Conservation (phyloP, 2,888 invertebrate species). For the Acleris holmiana region DNA sequence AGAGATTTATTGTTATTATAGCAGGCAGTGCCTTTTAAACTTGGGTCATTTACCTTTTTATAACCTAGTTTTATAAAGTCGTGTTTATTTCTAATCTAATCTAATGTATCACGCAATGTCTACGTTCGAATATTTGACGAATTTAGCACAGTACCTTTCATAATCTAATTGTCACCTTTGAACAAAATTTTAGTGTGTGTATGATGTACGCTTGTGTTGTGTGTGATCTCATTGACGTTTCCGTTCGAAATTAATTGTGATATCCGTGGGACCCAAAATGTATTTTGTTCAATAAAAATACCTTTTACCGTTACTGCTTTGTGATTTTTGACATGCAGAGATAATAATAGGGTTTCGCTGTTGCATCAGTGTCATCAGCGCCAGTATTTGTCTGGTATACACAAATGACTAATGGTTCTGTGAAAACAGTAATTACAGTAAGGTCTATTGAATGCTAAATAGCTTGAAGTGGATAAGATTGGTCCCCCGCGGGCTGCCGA, state of each 20-base stretch:
- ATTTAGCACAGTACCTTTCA: constrained; percentile 12
- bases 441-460: too few species aligned
- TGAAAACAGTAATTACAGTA: too few species aligned
- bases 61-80: neutral
- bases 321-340: constrained; percentile 16
- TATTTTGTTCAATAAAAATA: constrained; percentile 33
- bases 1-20: too few species aligned
- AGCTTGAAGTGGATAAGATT: too few species aligned
- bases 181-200: constrained; percentile 17
- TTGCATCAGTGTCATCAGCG: neutral
- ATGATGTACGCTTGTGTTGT: constrained; percentile 17
- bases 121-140: neutral
- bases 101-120: constrained; percentile 3
- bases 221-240: constrained; percentile 35
- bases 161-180: constrained; percentile 13
- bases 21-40: too few species aligned
- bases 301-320: constrained; percentile 33
- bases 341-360: constrained; percentile 14
- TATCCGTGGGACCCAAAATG: constrained; percentile 26
- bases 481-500: too few species aligned
- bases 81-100: constrained; percentile 4
- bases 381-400: too few species aligned
- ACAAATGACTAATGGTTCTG: too few species aligned
- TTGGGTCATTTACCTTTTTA: neutral
- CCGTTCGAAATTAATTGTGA: constrained; percentile 31